phyloP scores from a whole-genome alignment of 2,888 invertebrate genomes.

The Rotaria magnacalcarata region DNA sequence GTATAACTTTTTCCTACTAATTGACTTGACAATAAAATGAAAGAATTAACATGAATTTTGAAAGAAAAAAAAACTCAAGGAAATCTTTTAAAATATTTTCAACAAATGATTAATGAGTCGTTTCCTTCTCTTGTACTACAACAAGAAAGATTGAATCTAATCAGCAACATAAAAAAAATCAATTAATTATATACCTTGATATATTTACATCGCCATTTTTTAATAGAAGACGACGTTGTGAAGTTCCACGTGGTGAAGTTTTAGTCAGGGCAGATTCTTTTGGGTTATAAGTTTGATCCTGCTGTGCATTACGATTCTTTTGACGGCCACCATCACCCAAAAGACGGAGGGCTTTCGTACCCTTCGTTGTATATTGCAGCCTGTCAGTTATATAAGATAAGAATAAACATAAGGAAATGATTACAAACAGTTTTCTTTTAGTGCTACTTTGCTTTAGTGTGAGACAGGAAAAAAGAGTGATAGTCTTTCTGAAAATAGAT shows the following conservation, averaged over 20 bases:
- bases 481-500: too few species aligned
- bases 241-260: background rate
- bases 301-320: background rate
- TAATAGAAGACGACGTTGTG: constrained; percentile 34
- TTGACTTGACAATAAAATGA: too few species aligned
- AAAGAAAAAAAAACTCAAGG: background rate
- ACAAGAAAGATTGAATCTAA: too few species aligned
- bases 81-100: background rate
- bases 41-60: too few species aligned
- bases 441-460: background rate
- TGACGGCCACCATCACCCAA: constrained; percentile 35
- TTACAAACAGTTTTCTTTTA: background rate
- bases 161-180: background rate
- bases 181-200: constrained; percentile 13
- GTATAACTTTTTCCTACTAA: too few species aligned
- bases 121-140: too few species aligned
- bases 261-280: background rate
- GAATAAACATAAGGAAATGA: background rate
- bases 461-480: too few species aligned
- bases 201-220: constrained; percentile 46
- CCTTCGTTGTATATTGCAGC: constrained; percentile 39
- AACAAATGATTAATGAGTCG: too few species aligned
- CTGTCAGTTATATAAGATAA: background rate
- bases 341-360: constrained; percentile 42
- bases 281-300: background rate